These are phyloP conservation scores for Crenichthys baileyi DNA, from an alignment of 2,797 vertebrate species.

Conservation along the genomic window DNA sequence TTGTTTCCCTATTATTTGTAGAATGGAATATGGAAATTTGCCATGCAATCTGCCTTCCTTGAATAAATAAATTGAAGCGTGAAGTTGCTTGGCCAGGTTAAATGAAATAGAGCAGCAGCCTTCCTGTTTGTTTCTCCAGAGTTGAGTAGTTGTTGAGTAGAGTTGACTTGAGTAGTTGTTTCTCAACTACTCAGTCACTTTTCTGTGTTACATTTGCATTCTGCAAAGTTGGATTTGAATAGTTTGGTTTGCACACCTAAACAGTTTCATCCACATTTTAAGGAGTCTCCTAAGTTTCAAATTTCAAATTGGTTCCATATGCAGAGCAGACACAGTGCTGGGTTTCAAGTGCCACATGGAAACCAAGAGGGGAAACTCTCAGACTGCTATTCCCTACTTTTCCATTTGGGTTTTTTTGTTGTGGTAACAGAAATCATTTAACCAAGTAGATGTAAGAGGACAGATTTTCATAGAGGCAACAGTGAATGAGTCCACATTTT, in stretches of 20 bases:
- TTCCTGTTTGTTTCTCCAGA: background rate
- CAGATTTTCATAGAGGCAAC: background rate
- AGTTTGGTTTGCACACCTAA: background rate
- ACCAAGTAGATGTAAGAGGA: background rate
- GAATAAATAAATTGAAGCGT: background rate
- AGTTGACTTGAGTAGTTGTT: no score
- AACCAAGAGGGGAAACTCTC: conserved; percentile 31
- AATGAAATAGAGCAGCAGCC: background rate
- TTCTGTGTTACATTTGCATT: conserved; percentile 7
- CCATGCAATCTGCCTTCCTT: background rate
- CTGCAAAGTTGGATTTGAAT: conserved; percentile 5
- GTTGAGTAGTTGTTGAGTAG: no score
- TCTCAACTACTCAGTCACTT: background rate
- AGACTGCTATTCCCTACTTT: background rate
- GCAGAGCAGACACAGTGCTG: conserved; percentile 49
- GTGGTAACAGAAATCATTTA: background rate
- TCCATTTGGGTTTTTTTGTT: background rate
- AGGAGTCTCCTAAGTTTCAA: conserved; percentile 49
- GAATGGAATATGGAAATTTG: background rate
- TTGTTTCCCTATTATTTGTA: background rate
- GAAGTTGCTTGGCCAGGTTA: background rate
- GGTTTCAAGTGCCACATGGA: conserved; percentile 49
- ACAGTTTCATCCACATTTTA: conserved; percentile 36
- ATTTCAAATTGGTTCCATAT: conserved; percentile 73
- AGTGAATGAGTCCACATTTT: background rate